Conservation (phyloP, 2,113 vertebrate genomes). For the Daubentonia madagascariensis region DNA sequence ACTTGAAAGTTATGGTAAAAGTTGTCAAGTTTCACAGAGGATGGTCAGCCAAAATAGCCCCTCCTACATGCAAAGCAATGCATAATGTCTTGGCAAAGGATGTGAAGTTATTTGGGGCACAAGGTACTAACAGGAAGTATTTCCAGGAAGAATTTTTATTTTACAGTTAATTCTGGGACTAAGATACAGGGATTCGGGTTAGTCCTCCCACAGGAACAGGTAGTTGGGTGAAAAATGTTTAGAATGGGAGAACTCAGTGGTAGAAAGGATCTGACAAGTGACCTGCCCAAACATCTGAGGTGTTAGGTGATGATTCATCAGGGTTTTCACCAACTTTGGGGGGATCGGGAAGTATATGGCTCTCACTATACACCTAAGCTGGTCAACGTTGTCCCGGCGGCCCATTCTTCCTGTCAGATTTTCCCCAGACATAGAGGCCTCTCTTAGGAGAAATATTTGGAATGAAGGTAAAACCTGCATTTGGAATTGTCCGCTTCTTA, state of each 20-base stretch:
- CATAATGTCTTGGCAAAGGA: background rate
- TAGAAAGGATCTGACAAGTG: background rate
- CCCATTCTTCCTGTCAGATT: background rate
- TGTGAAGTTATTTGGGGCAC: background rate
- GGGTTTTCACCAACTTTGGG: accelerated
- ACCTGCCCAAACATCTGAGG: background rate
- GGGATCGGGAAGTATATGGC: no score
- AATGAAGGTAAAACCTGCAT: background rate
- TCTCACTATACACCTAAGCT: background rate
- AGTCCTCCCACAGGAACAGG: background rate
- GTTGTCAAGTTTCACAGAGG: background rate
- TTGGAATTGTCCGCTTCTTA: background rate
- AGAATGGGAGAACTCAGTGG: background rate
- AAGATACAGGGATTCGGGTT: background rate
- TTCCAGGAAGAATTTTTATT: constrained; percentile 16
- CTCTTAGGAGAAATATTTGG: background rate
- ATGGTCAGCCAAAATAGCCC: background rate
- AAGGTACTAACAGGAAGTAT: background rate
- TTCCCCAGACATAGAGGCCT: background rate
- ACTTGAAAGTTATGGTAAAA: background rate
- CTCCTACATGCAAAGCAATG: background rate
- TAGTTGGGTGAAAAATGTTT: background rate
- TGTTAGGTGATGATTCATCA: background rate
- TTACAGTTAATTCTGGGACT: background rate
- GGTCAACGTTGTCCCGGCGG: background rate